Evolutionary conservation across 2,888 invertebrate genomes (phyloP).

Genomic region (Anaspis maculata): DNA sequence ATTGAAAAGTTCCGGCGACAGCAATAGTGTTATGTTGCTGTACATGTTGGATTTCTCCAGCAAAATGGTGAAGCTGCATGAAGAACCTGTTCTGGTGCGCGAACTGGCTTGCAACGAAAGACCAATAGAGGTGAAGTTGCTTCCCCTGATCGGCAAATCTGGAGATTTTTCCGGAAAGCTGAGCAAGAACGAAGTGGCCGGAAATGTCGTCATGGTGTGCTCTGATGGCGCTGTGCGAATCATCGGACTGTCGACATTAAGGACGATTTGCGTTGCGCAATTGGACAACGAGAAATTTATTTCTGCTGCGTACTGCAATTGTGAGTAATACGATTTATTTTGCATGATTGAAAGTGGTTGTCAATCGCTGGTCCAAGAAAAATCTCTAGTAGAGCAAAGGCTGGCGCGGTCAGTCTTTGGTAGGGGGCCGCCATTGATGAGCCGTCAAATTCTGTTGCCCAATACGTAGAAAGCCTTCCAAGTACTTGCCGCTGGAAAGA

Average conservation of each 20-base stretch:
- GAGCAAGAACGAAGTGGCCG: slow-evolving; percentile 31
- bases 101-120: slow-evolving; percentile 57
- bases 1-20: slow-evolving; percentile 33
- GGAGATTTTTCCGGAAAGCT: slow-evolving; percentile 15
- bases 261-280: slow-evolving; percentile 57
- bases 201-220: slow-evolving; percentile 66
- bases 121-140: slow-evolving; percentile 60
- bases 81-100: slow-evolving; percentile 53
- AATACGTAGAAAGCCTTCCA: too few relatives aligned
- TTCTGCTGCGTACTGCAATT: slow-evolving; percentile 78
- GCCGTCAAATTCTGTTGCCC: too few relatives aligned
- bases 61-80: slow-evolving; percentile 46
- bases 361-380: too few relatives aligned
- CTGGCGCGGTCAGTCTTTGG: too few relatives aligned
- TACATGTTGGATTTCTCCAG: slow-evolving; percentile 48
- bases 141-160: slow-evolving; percentile 48
- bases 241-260: slow-evolving; percentile 62
- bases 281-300: slow-evolving; percentile 65
- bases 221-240: slow-evolving; percentile 67
- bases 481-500: too few relatives aligned
- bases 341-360: not conserved
- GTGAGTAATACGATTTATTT: slow-evolving; percentile 44
- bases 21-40: slow-evolving; percentile 45
- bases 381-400: too few relatives aligned
- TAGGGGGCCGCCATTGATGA: too few relatives aligned